These are phyloP conservation scores for Pungitius pungitius DNA, from an alignment of 2,113 vertebrate species.

Conservation along the genomic window DNA sequence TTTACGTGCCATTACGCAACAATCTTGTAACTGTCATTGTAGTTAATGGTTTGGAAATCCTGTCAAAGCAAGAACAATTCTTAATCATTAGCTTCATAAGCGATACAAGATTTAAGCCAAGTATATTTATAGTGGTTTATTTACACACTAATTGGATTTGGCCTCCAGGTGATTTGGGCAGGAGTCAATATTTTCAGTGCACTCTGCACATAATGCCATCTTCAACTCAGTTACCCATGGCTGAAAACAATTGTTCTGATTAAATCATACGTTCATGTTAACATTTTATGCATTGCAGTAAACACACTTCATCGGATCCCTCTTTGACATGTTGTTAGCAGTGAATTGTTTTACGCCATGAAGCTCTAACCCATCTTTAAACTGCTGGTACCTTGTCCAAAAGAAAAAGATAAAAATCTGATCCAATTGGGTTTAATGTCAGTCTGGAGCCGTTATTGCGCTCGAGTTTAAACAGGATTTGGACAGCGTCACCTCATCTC, in stretches of 20 bases:
- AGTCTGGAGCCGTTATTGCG: neutral
- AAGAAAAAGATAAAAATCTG: neutral
- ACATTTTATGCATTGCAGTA: too few relatives aligned
- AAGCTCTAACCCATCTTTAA: neutral
- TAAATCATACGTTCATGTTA: neutral
- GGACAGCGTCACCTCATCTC: neutral
- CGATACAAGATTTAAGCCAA: neutral
- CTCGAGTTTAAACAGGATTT: neutral
- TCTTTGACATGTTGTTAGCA: neutral
- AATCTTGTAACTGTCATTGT: slow-evolving; percentile 3
- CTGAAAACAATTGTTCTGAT: neutral
- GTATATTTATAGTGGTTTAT: slow-evolving; percentile 5
- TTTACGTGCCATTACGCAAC: slow-evolving; percentile 4
- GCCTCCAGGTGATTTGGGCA: slow-evolving; percentile 1
- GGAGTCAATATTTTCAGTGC: slow-evolving; percentile 15
- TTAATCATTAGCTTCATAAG: slow-evolving; percentile 6
- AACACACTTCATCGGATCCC: neutral
- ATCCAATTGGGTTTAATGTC: neutral
- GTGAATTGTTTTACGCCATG: neutral
- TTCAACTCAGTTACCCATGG: neutral
- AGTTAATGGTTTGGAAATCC: slow-evolving; percentile 3
- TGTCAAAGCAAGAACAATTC: neutral
- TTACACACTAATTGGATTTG: neutral
- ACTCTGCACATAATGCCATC: slow-evolving; percentile 8
- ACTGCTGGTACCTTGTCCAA: neutral